Base-by-base conservation (phyloP, 1,140 invertebrate species). In the Eupeodes corollae region DNA sequence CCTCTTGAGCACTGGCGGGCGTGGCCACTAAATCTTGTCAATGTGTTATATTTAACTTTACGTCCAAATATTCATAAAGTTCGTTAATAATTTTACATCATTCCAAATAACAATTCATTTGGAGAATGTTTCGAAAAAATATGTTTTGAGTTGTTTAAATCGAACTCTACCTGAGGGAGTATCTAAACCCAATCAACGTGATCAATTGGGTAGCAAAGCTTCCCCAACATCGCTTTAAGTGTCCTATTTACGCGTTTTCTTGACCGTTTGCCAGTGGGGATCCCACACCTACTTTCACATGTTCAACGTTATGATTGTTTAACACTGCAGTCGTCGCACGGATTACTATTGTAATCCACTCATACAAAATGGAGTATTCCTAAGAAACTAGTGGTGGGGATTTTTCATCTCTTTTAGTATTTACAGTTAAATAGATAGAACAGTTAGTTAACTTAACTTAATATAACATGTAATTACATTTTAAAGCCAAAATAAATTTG, bases 141-240 rank as follows among this genome's bases (percentile, higher is more conserved):
- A 47, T 51, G 21, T 16, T 50, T 30, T 8, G 55, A 49, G 44
- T 58, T 57, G 45, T 61, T 59, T 3, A 61, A 30, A 1, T 51
- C 50, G 46, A 49, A 53, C 48, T 62, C 54, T 3, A 56, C 51
- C 1, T 56, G 12, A 9, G 38, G 15, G 15, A 59, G 38, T 3
- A 47, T 12, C 35, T 34, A 41, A 39, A 53, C 47, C 56, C 56
- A 61, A 33, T 44, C 16, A 5, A 21, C 12, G 14, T 30, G 19
- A n/a, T 30, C 10, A 13, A 6, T 16, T 3, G 42, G 9, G 21
- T 52, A 44, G 13, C 21, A 8, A 16, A 49, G 6, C 38, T 56
- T 54, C 18, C 42, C 15, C 33, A 55, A 30, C 49, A 55, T 53
- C 8, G 48, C 47, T 13, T 21, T 52, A 5, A 55, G 16, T 5